Evolutionary conservation across 2,888 invertebrate genomes (phyloP).

Genomic region (Dasypolia templi): DNA sequence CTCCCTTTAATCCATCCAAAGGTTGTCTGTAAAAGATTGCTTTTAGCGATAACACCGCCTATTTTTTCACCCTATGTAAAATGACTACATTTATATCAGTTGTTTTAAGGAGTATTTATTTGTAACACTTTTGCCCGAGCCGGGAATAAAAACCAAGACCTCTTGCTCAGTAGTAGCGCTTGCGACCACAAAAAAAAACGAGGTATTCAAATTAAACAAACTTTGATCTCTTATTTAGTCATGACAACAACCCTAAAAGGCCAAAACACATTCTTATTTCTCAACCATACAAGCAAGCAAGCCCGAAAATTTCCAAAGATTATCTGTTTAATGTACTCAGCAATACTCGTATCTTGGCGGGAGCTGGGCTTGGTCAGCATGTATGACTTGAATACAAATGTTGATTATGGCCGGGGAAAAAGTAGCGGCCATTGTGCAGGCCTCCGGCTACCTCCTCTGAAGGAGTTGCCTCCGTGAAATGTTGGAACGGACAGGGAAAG

Average conservation of each 20-base stretch:
- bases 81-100: no score
- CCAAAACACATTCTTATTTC: neutral
- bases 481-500: constrained; percentile 46
- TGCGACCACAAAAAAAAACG: neutral
- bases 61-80: no score
- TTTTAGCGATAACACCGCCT: no score
- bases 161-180: neutral
- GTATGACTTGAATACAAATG: constrained; percentile 87
- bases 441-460: constrained; percentile 84
- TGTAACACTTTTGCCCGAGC: neutral
- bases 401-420: constrained; percentile 87
- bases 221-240: constrained; percentile 17
- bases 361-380: constrained; percentile 64
- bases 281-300: neutral
- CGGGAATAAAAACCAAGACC: neutral
- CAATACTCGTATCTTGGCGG: constrained; percentile 61
- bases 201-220: neutral
- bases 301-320: constrained; percentile 62
- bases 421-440: constrained; percentile 86
- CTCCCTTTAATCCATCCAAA: no score
- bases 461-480: constrained; percentile 81
- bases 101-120: no score
- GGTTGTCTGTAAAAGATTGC: no score
- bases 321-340: constrained; percentile 61
- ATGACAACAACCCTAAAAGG: constrained; percentile 18